Base-by-base conservation (phyloP, 2,888 invertebrate genomes). In the Eudemis profundana region DNA sequence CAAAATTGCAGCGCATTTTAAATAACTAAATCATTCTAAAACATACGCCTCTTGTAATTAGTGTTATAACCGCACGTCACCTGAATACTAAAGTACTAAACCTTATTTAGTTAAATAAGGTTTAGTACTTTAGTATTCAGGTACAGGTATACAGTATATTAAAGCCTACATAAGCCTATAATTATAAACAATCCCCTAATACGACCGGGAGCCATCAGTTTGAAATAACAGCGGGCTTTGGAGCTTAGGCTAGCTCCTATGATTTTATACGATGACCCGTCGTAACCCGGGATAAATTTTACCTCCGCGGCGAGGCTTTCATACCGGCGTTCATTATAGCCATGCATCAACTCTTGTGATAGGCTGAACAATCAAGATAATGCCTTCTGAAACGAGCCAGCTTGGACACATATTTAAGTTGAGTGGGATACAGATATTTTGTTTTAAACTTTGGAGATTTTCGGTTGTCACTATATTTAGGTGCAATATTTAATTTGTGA, bases 271-370 rank as follows among this genome's bases (percentile, higher is more conserved):
- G 66, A 54, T 66, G 64, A 73, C 70, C 77, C 73, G 70, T 71
- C 76, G 74, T 17, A 67, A 74, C 69, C 69, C 69, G 68, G 70
- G 71, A 70, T 76, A 75, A 71, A 73, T 76, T 77, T 73, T 38
- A 68, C 68, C 63, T 50, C 50, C 19, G 49, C 46, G n/a, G n/a
- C n/a, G n/a, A 50, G 60, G 67, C 64, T 65, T 65, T 61, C 67
- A 59, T 38, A 38, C 61, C 29, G 51, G 68, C 69, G 69, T 70
- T 74, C 70, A 59, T 64, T 64, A 75, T 70, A 70, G 67, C 66
- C 73, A 74, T 75, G 70, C 76, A 74, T 77, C 75, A 77, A 71
- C 68, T 71, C 71, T 70, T 70, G 71, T 68, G 60, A 64, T 64
- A 64, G 51, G 59, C 46, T 61, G 65, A 51, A 65, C 68, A 65